Percentiles rank a stretch among this genome's conserved stretches.
phyloP scores from a whole-genome alignment of 2,113 vertebrate species.

The Pedetes capensis region DNA sequence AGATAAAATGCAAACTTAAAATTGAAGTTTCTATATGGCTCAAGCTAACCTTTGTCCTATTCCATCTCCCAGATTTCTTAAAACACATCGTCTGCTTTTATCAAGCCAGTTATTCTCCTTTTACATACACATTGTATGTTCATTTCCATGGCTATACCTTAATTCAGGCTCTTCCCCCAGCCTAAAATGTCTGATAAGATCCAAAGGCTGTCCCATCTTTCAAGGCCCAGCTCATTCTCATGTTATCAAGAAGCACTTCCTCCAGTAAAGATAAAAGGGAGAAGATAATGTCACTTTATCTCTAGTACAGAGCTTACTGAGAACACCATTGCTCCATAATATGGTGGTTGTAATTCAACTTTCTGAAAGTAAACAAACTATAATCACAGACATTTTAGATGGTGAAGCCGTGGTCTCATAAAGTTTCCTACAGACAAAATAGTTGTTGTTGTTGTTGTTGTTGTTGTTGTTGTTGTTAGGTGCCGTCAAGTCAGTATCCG shows the following conservation, averaged over 20 bases:
- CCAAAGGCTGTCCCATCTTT: neutral
- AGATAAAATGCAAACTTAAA: conserved; percentile 1
- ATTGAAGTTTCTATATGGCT: conserved; percentile 21
- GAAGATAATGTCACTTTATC: neutral
- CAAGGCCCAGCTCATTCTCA: neutral
- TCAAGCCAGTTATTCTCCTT: neutral
- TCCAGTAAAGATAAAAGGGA: neutral
- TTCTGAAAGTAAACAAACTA: neutral
- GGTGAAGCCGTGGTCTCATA: neutral
- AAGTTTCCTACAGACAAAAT: neutral
- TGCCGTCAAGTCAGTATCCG: too few relatives aligned
- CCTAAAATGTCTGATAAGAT: neutral
- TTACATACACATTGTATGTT: neutral
- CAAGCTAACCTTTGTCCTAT: neutral
- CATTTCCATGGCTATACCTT: neutral
- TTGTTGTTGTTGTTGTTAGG: too few relatives aligned
- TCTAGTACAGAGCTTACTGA: neutral
- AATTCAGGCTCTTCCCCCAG: neutral
- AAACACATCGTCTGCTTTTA: neutral
- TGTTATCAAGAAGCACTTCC: neutral
- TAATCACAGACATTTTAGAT: neutral
- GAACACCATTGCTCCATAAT: neutral
- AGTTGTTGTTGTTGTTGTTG: too few relatives aligned
- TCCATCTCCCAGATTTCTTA: neutral
- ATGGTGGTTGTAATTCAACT: neutral